phyloP scores from a whole-genome alignment of 2,797 vertebrate genomes.

The Dallia pectoralis region DNA sequence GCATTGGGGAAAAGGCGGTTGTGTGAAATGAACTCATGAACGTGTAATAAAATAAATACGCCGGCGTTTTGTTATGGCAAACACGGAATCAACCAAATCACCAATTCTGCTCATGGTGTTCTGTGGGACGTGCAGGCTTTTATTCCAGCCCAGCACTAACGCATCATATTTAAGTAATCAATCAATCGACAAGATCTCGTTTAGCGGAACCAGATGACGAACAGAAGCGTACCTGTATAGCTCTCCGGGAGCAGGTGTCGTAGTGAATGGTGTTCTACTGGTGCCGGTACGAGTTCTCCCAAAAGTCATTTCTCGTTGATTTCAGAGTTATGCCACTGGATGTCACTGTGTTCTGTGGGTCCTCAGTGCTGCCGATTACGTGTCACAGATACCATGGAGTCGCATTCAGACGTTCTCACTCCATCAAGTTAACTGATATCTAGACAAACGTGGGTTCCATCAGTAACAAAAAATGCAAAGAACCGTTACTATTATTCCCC shows the following conservation, averaged over 20 bases:
- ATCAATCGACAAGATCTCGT: neutral
- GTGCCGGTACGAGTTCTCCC: neutral
- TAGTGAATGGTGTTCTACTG: neutral
- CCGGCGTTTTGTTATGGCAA: neutral
- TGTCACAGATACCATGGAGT: neutral
- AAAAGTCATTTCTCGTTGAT: neutral
- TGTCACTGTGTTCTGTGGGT: constrained; percentile 14
- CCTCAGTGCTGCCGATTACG: neutral
- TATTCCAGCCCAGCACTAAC: neutral
- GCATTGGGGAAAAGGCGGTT: neutral
- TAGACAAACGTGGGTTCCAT: neutral
- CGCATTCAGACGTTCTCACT: neutral
- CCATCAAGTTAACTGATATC: neutral
- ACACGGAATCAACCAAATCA: neutral
- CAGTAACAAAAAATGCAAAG: neutral
- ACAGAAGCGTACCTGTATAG: neutral
- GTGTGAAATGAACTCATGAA: neutral
- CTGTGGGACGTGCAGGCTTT: neutral
- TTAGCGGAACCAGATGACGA: neutral
- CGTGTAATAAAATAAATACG: neutral
- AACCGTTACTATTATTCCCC: too few species aligned
- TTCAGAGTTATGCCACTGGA: constrained; percentile 1
- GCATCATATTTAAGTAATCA: neutral
- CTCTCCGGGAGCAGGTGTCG: neutral
- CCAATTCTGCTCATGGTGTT: neutral